phyloP scores from a whole-genome alignment of 2,113 vertebrate genomes.

The Hemiprocne comata region DNA sequence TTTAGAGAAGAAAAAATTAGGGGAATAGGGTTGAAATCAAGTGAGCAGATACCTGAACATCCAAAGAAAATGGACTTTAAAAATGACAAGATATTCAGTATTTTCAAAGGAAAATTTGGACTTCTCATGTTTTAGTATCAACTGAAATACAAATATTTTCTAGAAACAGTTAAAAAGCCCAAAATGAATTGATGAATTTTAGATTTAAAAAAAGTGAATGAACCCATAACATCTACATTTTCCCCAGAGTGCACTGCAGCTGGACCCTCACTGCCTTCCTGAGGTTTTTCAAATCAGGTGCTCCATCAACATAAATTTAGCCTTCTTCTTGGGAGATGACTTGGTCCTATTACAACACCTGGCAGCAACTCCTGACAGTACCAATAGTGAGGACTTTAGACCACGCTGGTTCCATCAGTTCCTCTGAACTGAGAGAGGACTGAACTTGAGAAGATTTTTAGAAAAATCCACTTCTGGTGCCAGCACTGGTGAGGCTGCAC shows the following conservation, averaged over 20 bases:
- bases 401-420: background rate
- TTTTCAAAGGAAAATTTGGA: background rate
- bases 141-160: background rate
- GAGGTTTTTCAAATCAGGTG: background rate
- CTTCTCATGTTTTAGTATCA: background rate
- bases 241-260: background rate
- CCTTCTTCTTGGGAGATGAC: background rate
- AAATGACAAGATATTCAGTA: background rate
- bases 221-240: background rate
- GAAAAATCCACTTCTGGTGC: too few species aligned
- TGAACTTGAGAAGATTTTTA: background rate
- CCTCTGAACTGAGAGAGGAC: background rate
- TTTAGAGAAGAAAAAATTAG: background rate
- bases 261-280: background rate
- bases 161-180: background rate
- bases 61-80: background rate
- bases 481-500: background rate
- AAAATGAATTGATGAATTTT: background rate
- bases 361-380: background rate
- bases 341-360: background rate
- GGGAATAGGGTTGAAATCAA: background rate
- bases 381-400: background rate
- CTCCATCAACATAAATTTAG: background rate
- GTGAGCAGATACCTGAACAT: background rate
- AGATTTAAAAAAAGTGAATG: background rate